Conservation (phyloP, 2,888 invertebrate species). For the Cerastis rubricosa region DNA sequence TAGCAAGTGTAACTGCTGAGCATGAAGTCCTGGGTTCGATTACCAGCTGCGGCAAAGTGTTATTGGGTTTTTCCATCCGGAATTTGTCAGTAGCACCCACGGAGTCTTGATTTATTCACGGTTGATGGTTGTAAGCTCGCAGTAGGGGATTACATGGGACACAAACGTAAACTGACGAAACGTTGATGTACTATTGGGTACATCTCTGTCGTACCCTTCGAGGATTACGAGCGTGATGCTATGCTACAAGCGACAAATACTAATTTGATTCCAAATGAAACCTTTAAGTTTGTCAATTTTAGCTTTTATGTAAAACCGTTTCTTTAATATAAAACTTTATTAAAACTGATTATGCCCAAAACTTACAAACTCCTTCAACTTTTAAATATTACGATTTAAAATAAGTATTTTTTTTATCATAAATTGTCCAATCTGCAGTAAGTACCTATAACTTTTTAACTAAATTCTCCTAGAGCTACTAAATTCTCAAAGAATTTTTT, state of each 20-base stretch:
- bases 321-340: conserved; percentile 26
- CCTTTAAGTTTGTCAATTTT: conserved; percentile 30
- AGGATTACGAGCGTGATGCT: neutral
- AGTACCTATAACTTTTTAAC: conserved; percentile 42
- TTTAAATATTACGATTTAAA: conserved; percentile 32
- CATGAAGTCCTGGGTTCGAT: neutral
- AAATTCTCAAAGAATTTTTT: conserved; percentile 31
- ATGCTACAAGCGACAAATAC: neutral
- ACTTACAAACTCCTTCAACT: conserved; percentile 27
- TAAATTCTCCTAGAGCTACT: conserved; percentile 11
- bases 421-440: conserved; percentile 43
- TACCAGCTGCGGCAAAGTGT: neutral
- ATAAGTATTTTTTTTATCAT: conserved; percentile 25
- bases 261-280: conserved; percentile 7
- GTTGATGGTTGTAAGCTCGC: neutral
- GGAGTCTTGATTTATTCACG: neutral
- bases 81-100: neutral
- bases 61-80: neutral
- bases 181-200: neutral
- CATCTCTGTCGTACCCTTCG: neutral
- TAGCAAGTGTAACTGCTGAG: neutral
- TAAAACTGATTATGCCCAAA: conserved; percentile 30
- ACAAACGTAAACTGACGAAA: neutral
- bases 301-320: conserved; percentile 13
- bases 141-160: neutral